Evolutionary conservation across 2,888 invertebrate species (phyloP).

Genomic region (Yponomeuta plumbellus): DNA sequence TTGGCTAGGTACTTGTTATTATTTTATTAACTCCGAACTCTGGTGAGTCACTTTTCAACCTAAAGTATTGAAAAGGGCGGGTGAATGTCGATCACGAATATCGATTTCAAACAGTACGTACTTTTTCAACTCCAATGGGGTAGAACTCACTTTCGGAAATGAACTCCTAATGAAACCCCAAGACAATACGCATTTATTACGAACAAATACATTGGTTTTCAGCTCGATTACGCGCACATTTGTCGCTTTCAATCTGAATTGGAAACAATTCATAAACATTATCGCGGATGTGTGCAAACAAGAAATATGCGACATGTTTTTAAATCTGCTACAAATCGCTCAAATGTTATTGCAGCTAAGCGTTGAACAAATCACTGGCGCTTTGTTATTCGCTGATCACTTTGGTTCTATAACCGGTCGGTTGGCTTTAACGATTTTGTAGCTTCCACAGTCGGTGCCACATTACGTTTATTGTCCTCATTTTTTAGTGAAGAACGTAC

Average conservation of each 20-base stretch:
- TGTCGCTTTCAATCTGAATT: constrained; percentile 53
- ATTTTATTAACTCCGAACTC: not conserved
- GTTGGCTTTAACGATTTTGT: constrained; percentile 16
- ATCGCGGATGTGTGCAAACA: constrained; percentile 50
- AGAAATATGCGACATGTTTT: constrained; percentile 59
- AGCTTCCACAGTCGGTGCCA: constrained; percentile 5
- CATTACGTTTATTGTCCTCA: constrained; percentile 18
- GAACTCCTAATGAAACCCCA: not conserved
- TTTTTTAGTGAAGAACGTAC: constrained; percentile 5
- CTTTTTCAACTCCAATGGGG: too few relatives aligned
- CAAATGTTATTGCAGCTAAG: constrained; percentile 45
- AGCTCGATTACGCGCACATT: constrained; percentile 46
- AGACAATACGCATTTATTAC: not conserved
- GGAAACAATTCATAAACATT: constrained; percentile 63
- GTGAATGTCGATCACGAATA: too few relatives aligned
- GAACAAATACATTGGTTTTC: constrained; percentile 28
- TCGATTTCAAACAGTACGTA: too few relatives aligned
- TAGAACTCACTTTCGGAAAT: not conserved
- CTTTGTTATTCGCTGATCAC: constrained; percentile 34
- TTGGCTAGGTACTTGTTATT: not conserved
- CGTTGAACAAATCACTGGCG: constrained; percentile 44
- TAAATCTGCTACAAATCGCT: constrained; percentile 61
- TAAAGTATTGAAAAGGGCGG: not conserved
- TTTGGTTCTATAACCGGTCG: constrained; percentile 28
- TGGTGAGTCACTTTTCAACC: not conserved